A percentile compares a stretch with the other conserved stretches of the same genome.
Evolutionary conservation across 2,113 vertebrate species (phyloP).

Genomic region (Narcine bancroftii): DNA sequence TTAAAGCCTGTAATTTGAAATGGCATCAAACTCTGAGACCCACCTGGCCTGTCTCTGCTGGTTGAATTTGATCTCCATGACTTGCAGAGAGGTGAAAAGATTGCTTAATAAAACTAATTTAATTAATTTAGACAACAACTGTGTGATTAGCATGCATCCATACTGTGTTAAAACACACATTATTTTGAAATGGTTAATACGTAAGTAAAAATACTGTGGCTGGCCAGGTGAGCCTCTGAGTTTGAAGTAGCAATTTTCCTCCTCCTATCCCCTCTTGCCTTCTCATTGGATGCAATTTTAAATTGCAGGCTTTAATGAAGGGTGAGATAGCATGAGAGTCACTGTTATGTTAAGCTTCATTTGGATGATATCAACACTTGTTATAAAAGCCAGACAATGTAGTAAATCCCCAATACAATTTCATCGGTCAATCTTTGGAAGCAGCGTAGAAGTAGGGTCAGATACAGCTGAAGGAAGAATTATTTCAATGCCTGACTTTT

Average conservation of each 20-base stretch:
- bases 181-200: neutral
- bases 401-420: conserved; percentile 1
- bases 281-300: no score
- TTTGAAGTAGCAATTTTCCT: no score
- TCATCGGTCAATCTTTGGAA: conserved; percentile 10
- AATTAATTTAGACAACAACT: neutral
- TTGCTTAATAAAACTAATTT: neutral
- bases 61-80: neutral
- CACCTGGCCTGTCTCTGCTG: neutral
- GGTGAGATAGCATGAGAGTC: neutral
- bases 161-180: neutral
- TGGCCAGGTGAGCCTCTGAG: no score
- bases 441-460: neutral
- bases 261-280: no score
- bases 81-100: neutral
- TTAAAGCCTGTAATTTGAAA: neutral
- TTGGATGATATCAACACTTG: neutral
- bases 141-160: neutral
- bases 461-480: conserved; percentile 18
- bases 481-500: conserved; percentile 6
- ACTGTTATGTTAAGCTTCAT: conserved; percentile 31
- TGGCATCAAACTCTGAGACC: neutral
- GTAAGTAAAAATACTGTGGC: neutral
- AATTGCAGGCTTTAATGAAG: no score
- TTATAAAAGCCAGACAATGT: conserved; percentile 25